A percentile compares a stretch with the other conserved stretches of the same genome.
These are phyloP conservation scores for Tinamus major DNA, from an alignment of 2,797 vertebrate species.

Conservation along the genomic window DNA sequence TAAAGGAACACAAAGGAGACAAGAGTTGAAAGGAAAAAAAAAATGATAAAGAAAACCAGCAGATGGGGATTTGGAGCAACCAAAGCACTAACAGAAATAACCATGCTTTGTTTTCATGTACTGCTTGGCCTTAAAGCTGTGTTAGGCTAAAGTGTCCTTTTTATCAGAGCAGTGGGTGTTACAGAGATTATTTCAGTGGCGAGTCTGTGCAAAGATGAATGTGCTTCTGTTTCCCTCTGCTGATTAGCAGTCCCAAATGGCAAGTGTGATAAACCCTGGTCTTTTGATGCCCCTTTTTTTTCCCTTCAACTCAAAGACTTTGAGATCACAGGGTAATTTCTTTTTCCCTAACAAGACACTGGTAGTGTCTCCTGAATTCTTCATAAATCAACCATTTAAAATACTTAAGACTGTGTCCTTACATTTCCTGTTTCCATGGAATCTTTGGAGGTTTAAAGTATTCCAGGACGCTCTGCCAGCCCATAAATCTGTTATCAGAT, in stretches of 20 bases:
- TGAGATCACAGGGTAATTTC: constrained; percentile 72
- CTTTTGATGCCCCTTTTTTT: constrained; percentile 82
- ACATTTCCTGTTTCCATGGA: constrained; percentile 76
- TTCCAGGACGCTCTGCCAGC: constrained; percentile 64
- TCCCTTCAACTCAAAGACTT: constrained; percentile 66
- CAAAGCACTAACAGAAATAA: constrained; percentile 74
- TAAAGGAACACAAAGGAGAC: constrained; percentile 47
- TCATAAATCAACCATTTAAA: constrained; percentile 74
- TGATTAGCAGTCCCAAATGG: constrained; percentile 87
- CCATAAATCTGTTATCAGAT: constrained; percentile 76
- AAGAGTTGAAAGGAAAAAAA: constrained; percentile 60
- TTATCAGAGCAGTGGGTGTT: constrained; percentile 82
- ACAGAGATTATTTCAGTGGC: constrained; percentile 85
- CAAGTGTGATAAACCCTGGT: constrained; percentile 85
- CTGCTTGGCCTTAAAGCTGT: constrained; percentile 81
- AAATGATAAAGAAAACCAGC: constrained; percentile 43
- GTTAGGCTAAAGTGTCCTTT: constrained; percentile 76
- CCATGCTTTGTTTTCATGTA: constrained; percentile 81
- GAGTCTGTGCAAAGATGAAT: constrained; percentile 86
- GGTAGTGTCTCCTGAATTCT: constrained; percentile 63
- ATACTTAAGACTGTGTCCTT: constrained; percentile 63
- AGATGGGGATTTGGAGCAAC: constrained; percentile 78
- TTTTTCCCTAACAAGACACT: constrained; percentile 67
- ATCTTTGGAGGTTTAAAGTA: constrained; percentile 72
- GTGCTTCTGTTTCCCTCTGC: constrained; percentile 85